Base-by-base conservation (phyloP, 2,888 invertebrate species). In the Ophioninae sp. region DNA sequence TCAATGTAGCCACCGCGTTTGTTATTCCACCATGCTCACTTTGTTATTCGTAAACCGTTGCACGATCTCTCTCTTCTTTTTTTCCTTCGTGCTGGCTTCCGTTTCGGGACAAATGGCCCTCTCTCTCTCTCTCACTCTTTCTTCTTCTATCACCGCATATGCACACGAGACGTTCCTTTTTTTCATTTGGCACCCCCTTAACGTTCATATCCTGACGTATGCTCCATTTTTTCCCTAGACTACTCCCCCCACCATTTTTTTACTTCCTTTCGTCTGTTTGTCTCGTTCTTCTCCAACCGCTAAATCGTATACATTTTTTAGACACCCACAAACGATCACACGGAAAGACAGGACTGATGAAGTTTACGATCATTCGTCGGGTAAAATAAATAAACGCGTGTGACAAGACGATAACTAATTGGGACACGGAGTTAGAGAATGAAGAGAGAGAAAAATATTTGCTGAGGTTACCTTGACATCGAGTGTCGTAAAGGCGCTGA, bases 1-100 rank as follows among this genome's bases (percentile, higher is more conserved):
- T 93, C 92, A 92, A 92, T 92, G 92, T 92, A 91, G 89, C 92
- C 86, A 88, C 76, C 88, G 88, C 92, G 92, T 92, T 93, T 92
- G 91, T 92, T 92, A 92, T 92, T 92, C 91, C 89, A 91, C 89
- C 88, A 44, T 79, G 73, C 79, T 88, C 90, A 90, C 91, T 93
- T 92, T 92, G 92, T 93, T 92, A 92, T 92, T 90, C 92, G 87
- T 86, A 86, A 87, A 82, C 88, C 77, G 86, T 86, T 79, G 82
- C 76, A 64, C 80, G 85, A 74, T 76, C 65, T 61, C 23, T 65
- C 72, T 72, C 64, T 67, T 64, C 81, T 70, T 59, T 77, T 73
- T 72, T 41, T 69, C n/a, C 69, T 57, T 57, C 64, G 23, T 56
- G 23, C 81, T 80, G 70, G 86, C 86, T 85, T 87, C 87, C 85